Evolutionary conservation across 1,140 invertebrate genomes (phyloP), one percentile per base, ranked within the genome.

Genomic region (Wiebesia pumilae): DNA sequence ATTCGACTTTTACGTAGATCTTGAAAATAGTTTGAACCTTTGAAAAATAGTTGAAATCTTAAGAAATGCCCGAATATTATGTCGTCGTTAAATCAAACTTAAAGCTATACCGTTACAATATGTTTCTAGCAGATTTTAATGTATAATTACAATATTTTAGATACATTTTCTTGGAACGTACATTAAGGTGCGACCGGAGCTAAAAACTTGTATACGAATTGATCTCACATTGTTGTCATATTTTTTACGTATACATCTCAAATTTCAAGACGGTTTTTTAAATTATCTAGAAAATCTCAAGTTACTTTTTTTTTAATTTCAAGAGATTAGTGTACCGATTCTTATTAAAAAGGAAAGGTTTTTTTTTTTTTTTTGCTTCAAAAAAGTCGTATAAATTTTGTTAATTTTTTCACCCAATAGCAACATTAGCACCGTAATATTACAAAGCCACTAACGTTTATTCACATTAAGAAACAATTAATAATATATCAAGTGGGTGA

Each of bases 111-210:
- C 71, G 71, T 75, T 75, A 75, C 38, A 43, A 75, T 40, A 75
- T n/a, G 33, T 27, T 0, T 43, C 24, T 75, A 24, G 71, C 21
- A 7, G 38, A 75, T 43, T n/a, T 38, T 75, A 75, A 43, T 43
- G 71, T 43, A 75, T 43, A 75, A 75, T 75, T 73, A 73, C 35
- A 73, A 73, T 73, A 73, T 73, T 75, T 75, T 38, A 24, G 38
- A 7, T 43, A 43, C 38, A 75, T 21, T 75, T 75, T 75, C 71
- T 75, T n/a, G 27, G 71, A 75, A 75, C 0, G 14, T 0, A 75
- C 71, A 75, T 75, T 75, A 75, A 75, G 38, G 71, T 75, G 40
- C 38, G 71, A n/a, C 71, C 2, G 12, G 21, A 43, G 71, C 43
- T 21, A 75, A 43, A 75, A 75, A 75, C 24, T 75, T 43, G 21